Conservation (phyloP, 2,113 vertebrate genomes). For the Chloebia gouldiae region DNA sequence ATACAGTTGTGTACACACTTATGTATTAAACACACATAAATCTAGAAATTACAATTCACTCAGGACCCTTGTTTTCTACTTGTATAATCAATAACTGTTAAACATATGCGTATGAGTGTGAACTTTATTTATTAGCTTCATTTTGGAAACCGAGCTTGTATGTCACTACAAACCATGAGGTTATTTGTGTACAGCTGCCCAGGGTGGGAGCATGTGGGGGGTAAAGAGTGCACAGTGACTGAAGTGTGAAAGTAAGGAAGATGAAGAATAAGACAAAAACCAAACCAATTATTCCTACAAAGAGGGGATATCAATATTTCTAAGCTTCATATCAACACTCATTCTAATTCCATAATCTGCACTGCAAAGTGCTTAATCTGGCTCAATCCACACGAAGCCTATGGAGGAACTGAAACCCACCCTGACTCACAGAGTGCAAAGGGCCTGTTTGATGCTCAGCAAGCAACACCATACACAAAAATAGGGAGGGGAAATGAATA, state of each 20-base stretch:
- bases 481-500: not conserved
- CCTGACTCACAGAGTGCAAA: not conserved
- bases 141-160: not conserved
- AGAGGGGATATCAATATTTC: not conserved
- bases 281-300: not conserved
- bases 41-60: not conserved
- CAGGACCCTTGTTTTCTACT: not conserved
- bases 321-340: not conserved
- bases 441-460: not conserved
- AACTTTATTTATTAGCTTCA: not conserved
- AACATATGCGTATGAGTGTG: not conserved
- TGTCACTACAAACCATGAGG: not conserved
- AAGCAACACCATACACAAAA: not conserved
- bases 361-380: not conserved
- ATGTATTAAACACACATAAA: not conserved
- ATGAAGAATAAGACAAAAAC: not conserved
- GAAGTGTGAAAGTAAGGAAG: not conserved
- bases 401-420: not conserved
- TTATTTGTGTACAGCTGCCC: not conserved
- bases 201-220: fast-evolving
- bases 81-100: not conserved
- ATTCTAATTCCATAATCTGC: not conserved
- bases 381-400: not conserved
- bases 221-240: not conserved
- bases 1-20: not conserved